Evolutionary conservation across 2,888 invertebrate species (phyloP).

Genomic region (Leptothorax acervorum): DNA sequence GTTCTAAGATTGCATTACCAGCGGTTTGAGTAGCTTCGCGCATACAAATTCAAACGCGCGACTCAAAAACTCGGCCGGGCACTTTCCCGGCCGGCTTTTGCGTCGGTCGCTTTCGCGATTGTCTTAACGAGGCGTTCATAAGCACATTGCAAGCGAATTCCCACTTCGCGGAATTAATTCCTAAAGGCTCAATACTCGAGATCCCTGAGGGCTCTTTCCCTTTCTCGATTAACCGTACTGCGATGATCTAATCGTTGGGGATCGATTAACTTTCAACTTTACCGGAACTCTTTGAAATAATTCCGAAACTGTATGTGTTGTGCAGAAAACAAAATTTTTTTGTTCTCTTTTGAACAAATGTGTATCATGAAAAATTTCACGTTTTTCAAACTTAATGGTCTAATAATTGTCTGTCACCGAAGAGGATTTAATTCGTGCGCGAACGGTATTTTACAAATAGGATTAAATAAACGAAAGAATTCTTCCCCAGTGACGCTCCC

Average conservation of each 20-base stretch:
- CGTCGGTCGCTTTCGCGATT: conserved; percentile 50
- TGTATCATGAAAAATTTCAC: not conserved
- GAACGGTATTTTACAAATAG: not conserved
- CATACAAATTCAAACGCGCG: not conserved
- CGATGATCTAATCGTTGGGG: not conserved
- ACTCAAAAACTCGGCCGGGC: conserved; percentile 15
- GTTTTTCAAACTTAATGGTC: not conserved
- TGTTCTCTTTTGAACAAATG: not conserved
- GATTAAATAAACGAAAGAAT: not conserved
- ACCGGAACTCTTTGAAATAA: not conserved
- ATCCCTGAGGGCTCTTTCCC: not conserved
- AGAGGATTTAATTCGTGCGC: not conserved
- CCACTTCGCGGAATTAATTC: conserved; percentile 33
- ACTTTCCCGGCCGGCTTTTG: conserved; percentile 47
- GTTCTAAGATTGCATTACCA: not conserved
- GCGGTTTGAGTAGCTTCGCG: not conserved
- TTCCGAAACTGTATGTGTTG: not conserved
- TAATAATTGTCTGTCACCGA: not conserved
- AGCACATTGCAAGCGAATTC: conserved; percentile 20
- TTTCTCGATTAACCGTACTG: not conserved
- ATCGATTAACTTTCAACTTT: not conserved
- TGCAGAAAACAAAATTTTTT: not conserved
- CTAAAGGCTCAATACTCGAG: not conserved
- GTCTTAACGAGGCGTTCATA: conserved; percentile 44
- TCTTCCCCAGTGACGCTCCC: not conserved